phyloP scores from a whole-genome alignment of 2,888 invertebrate species.

The Stenolophus ochropezus region DNA sequence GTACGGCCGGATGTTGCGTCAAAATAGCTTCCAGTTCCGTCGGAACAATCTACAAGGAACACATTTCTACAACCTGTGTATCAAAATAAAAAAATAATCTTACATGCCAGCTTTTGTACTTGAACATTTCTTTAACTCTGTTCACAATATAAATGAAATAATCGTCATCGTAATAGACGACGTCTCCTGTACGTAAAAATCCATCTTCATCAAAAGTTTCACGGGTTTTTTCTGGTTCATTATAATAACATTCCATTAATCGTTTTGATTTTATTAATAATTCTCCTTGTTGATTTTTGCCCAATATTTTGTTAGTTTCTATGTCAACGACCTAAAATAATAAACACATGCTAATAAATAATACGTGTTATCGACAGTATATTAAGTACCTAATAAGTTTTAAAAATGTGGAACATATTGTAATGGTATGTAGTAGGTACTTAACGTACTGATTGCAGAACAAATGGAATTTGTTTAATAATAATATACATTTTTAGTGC shows the following conservation, averaged over 20 bases:
- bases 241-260: conserved; percentile 61
- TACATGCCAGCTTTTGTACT: conserved; percentile 68
- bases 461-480: too few relatives aligned
- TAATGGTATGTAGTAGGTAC: too few relatives aligned
- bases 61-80: not conserved
- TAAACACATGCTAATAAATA: not conserved
- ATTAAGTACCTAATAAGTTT: too few relatives aligned
- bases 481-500: too few relatives aligned
- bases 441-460: too few relatives aligned
- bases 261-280: conserved; percentile 33
- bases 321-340: not conserved
- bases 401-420: too few relatives aligned
- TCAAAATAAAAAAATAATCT: not conserved
- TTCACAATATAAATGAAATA: conserved; percentile 66
- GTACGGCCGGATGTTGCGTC: not conserved
- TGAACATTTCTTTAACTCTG: conserved; percentile 67
- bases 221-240: not conserved
- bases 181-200: conserved; percentile 67
- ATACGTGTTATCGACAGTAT: too few relatives aligned
- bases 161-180: conserved; percentile 67
- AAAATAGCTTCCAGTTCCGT: not conserved
- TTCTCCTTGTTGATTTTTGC: conserved; percentile 65
- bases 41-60: not conserved
- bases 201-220: conserved; percentile 65
- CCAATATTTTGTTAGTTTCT: not conserved